Evolutionary conservation across 1,140 invertebrate species (phyloP).

Genomic region (Drosophila nannoptera): DNA sequence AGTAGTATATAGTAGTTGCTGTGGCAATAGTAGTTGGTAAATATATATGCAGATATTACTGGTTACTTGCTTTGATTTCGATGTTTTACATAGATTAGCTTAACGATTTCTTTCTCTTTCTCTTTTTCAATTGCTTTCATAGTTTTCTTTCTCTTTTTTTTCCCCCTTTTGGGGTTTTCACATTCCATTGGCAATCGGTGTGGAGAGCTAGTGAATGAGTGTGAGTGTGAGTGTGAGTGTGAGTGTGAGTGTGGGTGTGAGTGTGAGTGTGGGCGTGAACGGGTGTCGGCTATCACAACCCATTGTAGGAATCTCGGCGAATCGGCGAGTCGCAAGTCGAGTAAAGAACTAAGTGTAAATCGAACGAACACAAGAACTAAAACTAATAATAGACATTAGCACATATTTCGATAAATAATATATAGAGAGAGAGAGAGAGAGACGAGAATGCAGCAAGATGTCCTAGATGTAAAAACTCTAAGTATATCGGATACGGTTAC

Average conservation of each 20-base stretch:
- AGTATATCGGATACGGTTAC: conserved; percentile 25
- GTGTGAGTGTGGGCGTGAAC: conserved; percentile 3
- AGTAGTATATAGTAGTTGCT: background rate
- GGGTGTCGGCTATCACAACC: conserved; percentile 23
- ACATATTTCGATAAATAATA: conserved; percentile 28
- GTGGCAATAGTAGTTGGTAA: too few relatives aligned
- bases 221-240: conserved; percentile 2
- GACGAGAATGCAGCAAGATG: conserved; percentile 42
- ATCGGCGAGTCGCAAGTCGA: conserved; percentile 5
- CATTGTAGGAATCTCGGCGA: conserved; percentile 27
- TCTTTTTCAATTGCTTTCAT: too few relatives aligned
- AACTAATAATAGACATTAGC: conserved; percentile 39
- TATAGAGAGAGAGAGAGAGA: conserved; percentile 1
- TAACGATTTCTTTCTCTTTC: background rate
- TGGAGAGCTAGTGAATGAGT: conserved; percentile 17
- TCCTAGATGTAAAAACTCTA: conserved; percentile 43
- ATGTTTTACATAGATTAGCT: conserved; percentile 50
- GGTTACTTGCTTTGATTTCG: conserved; percentile 68
- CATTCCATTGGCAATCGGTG: conserved; percentile 20
- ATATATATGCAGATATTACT: conserved; percentile 34
- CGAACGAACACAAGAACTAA: conserved; percentile 37
- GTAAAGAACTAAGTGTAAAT: conserved; percentile 13
- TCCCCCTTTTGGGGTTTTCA: conserved; percentile 3
- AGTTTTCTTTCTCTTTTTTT: background rate
- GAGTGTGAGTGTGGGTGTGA: background rate